These are phyloP conservation scores for Mastigias papua DNA, from an alignment of 30 jellyfish, hydroid and myxozoan genomes.

Conservation along the genomic window DNA sequence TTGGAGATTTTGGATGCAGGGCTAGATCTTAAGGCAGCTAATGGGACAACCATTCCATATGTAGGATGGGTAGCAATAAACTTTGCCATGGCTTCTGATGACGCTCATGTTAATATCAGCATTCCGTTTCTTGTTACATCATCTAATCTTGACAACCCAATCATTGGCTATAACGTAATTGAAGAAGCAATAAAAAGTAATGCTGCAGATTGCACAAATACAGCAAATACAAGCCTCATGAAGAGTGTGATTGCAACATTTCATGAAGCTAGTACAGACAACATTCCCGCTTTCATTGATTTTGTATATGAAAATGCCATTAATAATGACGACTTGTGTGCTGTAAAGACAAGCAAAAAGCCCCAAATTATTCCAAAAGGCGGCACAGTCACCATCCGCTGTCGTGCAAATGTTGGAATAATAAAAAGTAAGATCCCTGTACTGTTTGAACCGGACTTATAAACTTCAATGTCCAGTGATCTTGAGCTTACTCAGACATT, in stretches of 20 bases:
- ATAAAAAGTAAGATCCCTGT: conserved; percentile 5
- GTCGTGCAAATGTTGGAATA: conserved; percentile 11
- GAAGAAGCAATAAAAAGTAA: not conserved
- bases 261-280: not conserved
- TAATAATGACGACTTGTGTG: conserved; percentile 38
- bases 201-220: not conserved
- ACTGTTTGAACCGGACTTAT: conserved; percentile 4
- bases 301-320: conserved; percentile 27
- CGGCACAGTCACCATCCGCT: not conserved
- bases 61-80: conserved; percentile 34
- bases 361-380: conserved; percentile 30
- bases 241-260: conserved; percentile 13
- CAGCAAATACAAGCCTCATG: not conserved
- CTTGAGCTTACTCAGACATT: conserved; percentile 12
- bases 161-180: not conserved
- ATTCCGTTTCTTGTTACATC: conserved; percentile 1
- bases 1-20: conserved; percentile 20
- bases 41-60: conserved; percentile 37
- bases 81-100: conserved; percentile 13
- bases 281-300: conserved; percentile 35
- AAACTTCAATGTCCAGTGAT: not conserved
- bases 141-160: not conserved
- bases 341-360: conserved; percentile 10
- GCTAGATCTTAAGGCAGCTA: conserved; percentile 35
- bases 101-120: not conserved